Evolutionary conservation across 2,113 vertebrate genomes (phyloP), one percentile per base, ranked within the genome.

Genomic region (Natator depressus): DNA sequence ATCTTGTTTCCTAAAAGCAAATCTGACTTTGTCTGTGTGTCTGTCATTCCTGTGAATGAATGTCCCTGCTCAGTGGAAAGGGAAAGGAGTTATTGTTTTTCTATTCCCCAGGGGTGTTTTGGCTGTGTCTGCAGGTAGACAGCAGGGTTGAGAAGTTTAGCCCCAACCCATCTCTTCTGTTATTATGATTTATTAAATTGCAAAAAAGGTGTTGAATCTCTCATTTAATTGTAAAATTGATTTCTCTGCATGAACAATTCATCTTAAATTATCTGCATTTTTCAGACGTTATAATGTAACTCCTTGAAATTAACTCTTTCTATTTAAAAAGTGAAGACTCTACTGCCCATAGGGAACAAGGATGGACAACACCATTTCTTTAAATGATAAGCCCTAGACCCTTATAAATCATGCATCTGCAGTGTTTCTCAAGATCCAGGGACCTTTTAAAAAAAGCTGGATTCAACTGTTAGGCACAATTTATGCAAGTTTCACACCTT

Each of bases 131-230:
- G 50, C n/a, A 83, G 69, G 25, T 92, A 93, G 59, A n/a, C 85
- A 96, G 90, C 83, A 96, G 96, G 89, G 81, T 65, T 94, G 91
- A 90, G 59, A 90, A 93, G 42, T 51, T 96, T 80, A 95, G 57
- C 84, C 54, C 79, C 84, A 93, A 87, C 1, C 10, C 38, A 82
- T 95, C 80, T 69, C 35, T 96, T 96, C 83, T 96, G 85, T 96
- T 96, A 90, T 89, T 92, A 89, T 42, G 69, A 81, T 92, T 96
- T 96, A 96, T 93, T 95, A 97, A 96, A 94, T 87, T 94, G 69
- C 89, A 96, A 93, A 97, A 59, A 95, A 93, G 81, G n/a, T 89
- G 96, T 94, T 65, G 90, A 94, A 94, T 91, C 75, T 93, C 75
- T 96, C 80, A 84, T 94, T 94, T 91, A 5, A 91, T 94, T 97